Evolutionary conservation across 2,113 vertebrate species (phyloP).

Genomic region (Scophthalmus maximus): DNA sequence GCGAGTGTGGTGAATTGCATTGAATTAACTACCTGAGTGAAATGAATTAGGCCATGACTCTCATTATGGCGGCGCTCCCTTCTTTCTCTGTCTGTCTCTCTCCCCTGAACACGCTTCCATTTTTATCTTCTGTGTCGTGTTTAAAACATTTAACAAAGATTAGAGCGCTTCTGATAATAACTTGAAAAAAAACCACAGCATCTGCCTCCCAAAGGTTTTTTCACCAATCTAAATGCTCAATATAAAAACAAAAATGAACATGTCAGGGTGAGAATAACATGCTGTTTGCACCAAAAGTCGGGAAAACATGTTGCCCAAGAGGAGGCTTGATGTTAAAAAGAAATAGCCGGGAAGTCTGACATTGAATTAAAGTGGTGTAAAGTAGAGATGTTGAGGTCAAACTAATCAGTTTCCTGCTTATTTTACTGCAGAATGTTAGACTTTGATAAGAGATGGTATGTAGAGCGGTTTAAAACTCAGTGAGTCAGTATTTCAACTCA

Average conservation of each 20-base stretch:
- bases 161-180: conserved; percentile 2
- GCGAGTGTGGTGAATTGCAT: conserved; percentile 56
- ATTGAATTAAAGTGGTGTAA: neutral
- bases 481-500: conserved; percentile 24
- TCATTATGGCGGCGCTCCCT: conserved; percentile 30
- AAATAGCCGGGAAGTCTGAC: neutral
- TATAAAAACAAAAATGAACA: too few relatives aligned
- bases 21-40: conserved; percentile 67
- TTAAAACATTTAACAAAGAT: conserved; percentile 51
- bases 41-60: conserved; percentile 58
- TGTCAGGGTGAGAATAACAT: too few relatives aligned
- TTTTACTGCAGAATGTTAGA: conserved; percentile 20
- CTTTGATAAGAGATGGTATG: conserved; percentile 40
- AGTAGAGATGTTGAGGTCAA: conserved; percentile 12
- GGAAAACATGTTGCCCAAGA: neutral
- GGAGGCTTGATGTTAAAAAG: neutral
- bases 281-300: too few relatives aligned
- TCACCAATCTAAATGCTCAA: neutral
- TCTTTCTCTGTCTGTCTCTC: neutral
- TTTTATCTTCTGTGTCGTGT: conserved; percentile 27
- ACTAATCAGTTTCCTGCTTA: conserved; percentile 27
- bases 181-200: neutral
- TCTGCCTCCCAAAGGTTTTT: neutral
- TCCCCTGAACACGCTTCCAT: conserved; percentile 12
- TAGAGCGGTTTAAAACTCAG: conserved; percentile 29